These are phyloP conservation scores for Alethe castanea DNA, from an alignment of 2,113 vertebrate species.

Conservation along the genomic window DNA sequence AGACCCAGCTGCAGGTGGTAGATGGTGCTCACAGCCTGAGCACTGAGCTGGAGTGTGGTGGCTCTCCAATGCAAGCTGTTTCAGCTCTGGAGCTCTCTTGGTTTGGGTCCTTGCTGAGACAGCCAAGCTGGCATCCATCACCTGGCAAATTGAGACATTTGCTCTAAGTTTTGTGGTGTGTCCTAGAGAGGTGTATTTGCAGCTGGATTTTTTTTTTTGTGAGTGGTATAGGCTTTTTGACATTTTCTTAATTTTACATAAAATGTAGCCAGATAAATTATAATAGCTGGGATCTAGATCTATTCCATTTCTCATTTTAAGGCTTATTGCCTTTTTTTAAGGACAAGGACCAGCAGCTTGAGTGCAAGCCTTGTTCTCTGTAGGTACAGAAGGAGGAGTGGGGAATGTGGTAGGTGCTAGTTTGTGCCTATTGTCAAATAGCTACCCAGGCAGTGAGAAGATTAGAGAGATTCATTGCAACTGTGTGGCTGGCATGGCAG, in stretches of 20 bases:
- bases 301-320: neutral
- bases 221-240: neutral
- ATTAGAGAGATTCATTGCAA: accelerated
- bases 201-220: neutral
- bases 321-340: neutral
- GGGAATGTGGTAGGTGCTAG: neutral
- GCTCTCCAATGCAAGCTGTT: neutral
- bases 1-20: neutral
- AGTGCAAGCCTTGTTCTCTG: neutral
- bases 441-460: neutral
- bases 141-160: accelerated
- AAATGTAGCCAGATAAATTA: neutral
- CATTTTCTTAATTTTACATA: neutral
- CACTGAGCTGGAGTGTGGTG: neutral
- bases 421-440: accelerated
- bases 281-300: neutral
- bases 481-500: neutral
- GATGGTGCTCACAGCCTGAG: neutral
- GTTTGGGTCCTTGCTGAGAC: accelerated
- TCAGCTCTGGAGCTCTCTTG: neutral
- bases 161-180: neutral
- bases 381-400: neutral
- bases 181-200: neutral
- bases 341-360: neutral
- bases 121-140: neutral